Base-by-base conservation (phyloP, 2,113 vertebrate species). In the Lipophrys pholis region DNA sequence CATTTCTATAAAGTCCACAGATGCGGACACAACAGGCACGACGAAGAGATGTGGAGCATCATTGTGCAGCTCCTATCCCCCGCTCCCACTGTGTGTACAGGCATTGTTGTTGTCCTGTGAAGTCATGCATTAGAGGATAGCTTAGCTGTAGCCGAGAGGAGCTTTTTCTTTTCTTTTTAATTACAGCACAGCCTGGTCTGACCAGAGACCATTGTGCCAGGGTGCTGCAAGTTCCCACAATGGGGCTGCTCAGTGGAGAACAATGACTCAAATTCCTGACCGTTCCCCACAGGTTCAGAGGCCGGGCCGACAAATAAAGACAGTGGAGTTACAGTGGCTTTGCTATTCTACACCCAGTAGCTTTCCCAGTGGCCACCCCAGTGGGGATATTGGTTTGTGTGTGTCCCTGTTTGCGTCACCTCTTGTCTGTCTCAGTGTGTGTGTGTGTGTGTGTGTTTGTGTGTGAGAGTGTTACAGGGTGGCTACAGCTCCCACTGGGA, bases 261-360 rank as follows among this genome's bases (percentile, higher is more conserved):
- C 93, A 94, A 93, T 93, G 88, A 81, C 61, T 87, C 69, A 73
- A 90, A 92, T 94, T 93, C 91, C 90, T 90, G 73, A 46, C 71
- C 59, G 59, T 80, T 93, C 86, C 90, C 87, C 68, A 73, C 88
- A 92, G 91, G 87, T 93, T 90, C 78, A 76, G 83, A 85, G 76
- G 80, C 78, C 36, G 11, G 64, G 67, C 75, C 86, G 59, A 88
- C 85, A 63, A 88, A 89, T 82, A 86, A 81, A 86, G 68, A 82
- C 79, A 58, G 83, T 68, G 50, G 74, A 80, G 89, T 91, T 93
- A 92, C 89, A 93, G 89, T 91, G 84, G 87, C 87, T 86, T 69
- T 57, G 85, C 90, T 87, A 81, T 90, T 91, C 91, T 92, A 86
- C 80, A 83, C 83, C 74, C 79, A 54, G 82, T 64, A 79, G 81